phyloP scores from a whole-genome alignment of 2,797 vertebrate genomes.

The Brotula barbata region DNA sequence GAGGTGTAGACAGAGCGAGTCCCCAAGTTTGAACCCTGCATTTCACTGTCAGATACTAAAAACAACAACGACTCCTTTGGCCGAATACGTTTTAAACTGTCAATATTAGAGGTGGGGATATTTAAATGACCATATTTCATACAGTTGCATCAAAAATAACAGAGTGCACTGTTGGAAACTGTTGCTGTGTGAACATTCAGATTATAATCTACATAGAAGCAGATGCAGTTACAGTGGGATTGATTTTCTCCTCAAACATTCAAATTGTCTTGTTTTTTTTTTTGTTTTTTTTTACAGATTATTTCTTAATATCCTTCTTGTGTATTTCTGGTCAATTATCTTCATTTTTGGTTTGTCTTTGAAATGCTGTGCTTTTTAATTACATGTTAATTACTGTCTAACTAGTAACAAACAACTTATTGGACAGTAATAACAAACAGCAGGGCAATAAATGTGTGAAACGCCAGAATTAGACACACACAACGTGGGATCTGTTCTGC shows the following conservation, averaged over 20 bases:
- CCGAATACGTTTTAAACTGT: neutral
- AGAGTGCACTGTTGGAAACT: neutral
- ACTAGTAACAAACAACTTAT: too few relatives aligned
- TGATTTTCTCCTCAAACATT: too few relatives aligned
- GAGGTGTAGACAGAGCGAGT: neutral
- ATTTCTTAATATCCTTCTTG: constrained; percentile 4
- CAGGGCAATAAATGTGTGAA: neutral
- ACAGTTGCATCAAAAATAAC: neutral
- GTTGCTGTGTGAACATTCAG: neutral
- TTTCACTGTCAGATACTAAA: constrained; percentile 3
- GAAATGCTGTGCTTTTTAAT: too few relatives aligned
- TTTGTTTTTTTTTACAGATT: constrained; percentile 7
- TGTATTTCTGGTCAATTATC: neutral
- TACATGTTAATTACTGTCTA: too few relatives aligned
- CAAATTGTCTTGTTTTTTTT: too few relatives aligned
- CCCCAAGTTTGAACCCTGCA: neutral
- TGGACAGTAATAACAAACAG: too few relatives aligned
- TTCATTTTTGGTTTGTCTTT: neutral
- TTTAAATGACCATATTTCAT: too few relatives aligned
- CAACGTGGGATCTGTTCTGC: neutral
- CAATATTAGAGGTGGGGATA: neutral
- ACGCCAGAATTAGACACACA: neutral
- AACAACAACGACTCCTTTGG: neutral
- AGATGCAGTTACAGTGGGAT: too few relatives aligned
- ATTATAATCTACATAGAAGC: too few relatives aligned